phyloP scores from a whole-genome alignment of 2,113 vertebrate species.

The Chloebia gouldiae region DNA sequence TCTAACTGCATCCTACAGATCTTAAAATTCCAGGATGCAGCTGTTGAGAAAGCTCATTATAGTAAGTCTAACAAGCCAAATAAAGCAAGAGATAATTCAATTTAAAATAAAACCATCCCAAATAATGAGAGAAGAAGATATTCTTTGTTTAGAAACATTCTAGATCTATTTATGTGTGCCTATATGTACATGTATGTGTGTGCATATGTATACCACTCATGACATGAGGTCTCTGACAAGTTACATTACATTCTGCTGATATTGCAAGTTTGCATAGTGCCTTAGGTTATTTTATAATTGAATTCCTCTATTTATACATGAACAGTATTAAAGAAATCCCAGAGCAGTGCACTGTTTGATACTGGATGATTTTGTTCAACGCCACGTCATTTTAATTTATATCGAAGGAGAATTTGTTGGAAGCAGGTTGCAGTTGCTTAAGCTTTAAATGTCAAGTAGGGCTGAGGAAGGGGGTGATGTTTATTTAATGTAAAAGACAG shows the following conservation, averaged over 20 bases:
- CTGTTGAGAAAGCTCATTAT: neutral
- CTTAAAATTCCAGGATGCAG: neutral
- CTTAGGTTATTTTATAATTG: neutral
- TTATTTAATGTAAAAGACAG: conserved; percentile 44
- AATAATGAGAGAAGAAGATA: neutral
- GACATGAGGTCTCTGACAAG: neutral
- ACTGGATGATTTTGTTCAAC: conserved; percentile 17
- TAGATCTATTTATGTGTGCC: neutral
- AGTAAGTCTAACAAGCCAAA: neutral
- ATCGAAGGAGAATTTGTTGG: conserved; percentile 21
- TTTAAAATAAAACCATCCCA: neutral
- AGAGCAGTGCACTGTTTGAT: neutral
- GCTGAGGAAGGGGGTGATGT: neutral
- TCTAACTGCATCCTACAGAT: neutral
- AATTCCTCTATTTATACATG: conserved; percentile 5
- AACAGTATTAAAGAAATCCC: neutral
- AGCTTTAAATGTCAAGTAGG: conserved; percentile 66
- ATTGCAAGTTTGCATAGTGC: neutral
- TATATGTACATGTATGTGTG: neutral
- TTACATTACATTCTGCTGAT: neutral
- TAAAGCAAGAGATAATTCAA: neutral
- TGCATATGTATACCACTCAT: too few relatives aligned
- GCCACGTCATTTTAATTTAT: conserved; percentile 38
- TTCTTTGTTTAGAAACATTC: neutral
- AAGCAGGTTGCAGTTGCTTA: conserved; percentile 49